Evolutionary conservation across 2,888 invertebrate genomes (phyloP), one percentile per base, ranked within the genome.

Genomic region (Baccha elongata): DNA sequence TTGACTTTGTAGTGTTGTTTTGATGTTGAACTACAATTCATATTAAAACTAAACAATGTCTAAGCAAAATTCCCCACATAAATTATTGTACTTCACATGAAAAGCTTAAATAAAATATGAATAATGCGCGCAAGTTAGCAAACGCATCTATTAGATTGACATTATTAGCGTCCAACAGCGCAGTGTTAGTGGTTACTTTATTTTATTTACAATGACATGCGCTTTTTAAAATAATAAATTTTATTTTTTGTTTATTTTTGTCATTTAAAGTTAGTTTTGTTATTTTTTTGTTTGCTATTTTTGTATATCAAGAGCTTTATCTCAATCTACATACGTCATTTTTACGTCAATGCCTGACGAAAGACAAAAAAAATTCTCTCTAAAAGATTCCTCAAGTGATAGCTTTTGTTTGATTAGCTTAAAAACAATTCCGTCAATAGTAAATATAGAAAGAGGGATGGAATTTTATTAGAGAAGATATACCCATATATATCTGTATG

Each of bases 301-400:
- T n/a, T 26, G 26, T 44, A 29, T 19, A 68, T 73, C 42, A 23
- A 64, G 40, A 58, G 73, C 62, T 80, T 73, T 68, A 73, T 79
- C 73, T 55, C 11, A 23, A n/a, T n/a, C n/a, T n/a, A n/a, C 2
- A 23, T 68, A 68, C 65, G 79, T 64, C 74, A 69, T 62, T 62
- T n/a, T 32, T 55, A 55, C 79, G 73, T 80, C 79, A 79, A 68
- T 73, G 53, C 67, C 37, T 52, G 74, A 76, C 62, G 62, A 55
- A 23, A 8, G 26, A 17, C 15, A 19, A 29, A 58, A 42, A 46
- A 15, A 40, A 17, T 48, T 53, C 46, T 42, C 13, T 42, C 6
- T 42, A 15, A n/a, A 32, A 62, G 55, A 72, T 60, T 50, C 23
- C 17, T 53, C 44, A 58, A 52, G 44, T 55, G 73, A 62, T 68